These are phyloP conservation scores for Fistularia tabacaria DNA, from an alignment of 2,797 vertebrate species.

Conservation along the genomic window DNA sequence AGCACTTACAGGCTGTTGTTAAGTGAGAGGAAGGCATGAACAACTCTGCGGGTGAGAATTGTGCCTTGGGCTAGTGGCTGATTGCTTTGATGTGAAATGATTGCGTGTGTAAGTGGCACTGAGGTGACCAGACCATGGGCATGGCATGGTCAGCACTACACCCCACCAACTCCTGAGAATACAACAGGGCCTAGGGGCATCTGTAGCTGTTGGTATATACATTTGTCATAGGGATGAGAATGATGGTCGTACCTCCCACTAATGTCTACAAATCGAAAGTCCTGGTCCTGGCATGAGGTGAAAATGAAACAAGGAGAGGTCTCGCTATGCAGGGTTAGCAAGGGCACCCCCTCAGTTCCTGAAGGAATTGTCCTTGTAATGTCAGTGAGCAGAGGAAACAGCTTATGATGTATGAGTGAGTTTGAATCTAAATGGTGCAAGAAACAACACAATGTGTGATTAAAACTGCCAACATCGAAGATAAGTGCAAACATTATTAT, in stretches of 20 bases:
- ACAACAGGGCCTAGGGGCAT: slow-evolving; percentile 6
- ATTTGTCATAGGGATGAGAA: slow-evolving; percentile 36
- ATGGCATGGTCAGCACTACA: slow-evolving; percentile 29
- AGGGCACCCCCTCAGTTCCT: slow-evolving; percentile 23
- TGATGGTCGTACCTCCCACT: slow-evolving; percentile 51
- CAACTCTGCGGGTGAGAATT: slow-evolving; percentile 70
- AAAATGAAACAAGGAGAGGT: slow-evolving; percentile 69
- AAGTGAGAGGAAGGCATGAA: slow-evolving; percentile 36
- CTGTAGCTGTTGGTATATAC: slow-evolving; percentile 30
- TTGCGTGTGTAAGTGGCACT: slow-evolving; percentile 57
- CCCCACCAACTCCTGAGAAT: slow-evolving; percentile 14
- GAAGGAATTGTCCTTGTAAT: slow-evolving; percentile 14
- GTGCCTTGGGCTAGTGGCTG: slow-evolving; percentile 60
- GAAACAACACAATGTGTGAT: neutral
- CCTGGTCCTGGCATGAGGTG: slow-evolving; percentile 50
- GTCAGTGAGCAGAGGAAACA: slow-evolving; percentile 6
- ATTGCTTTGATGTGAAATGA: slow-evolving; percentile 77
- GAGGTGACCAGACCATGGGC: slow-evolving; percentile 45
- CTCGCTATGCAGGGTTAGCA: slow-evolving; percentile 18
- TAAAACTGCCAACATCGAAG: slow-evolving; percentile 8
- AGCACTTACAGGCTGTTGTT: slow-evolving; percentile 24
- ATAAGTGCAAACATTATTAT: slow-evolving; percentile 1
- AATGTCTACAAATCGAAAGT: slow-evolving; percentile 41
- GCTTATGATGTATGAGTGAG: neutral
- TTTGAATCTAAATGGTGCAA: slow-evolving; percentile 1